Base-by-base conservation (phyloP, 2,888 invertebrate species). In the Lucinisca nassula region DNA sequence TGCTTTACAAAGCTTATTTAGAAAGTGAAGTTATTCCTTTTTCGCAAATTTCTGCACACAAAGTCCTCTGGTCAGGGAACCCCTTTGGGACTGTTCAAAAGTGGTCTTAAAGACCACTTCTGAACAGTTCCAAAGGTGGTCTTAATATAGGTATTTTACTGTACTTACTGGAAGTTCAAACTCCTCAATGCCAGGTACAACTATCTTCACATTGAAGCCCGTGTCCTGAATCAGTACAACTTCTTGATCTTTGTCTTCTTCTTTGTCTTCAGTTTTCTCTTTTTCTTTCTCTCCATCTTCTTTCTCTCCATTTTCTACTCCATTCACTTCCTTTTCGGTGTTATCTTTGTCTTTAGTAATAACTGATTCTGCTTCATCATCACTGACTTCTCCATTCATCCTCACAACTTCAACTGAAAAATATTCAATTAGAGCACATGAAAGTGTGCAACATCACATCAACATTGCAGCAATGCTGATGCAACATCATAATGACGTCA, bases 141-240 rank as follows among this genome's bases (percentile, higher is more conserved):
- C n/a, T n/a, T n/a, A n/a, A n/a, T n/a, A n/a, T n/a, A n/a, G n/a
- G n/a, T n/a, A n/a, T n/a, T n/a, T n/a, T n/a, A n/a, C n/a, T n/a
- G n/a, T n/a, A 89, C 94, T 95, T 96, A 98, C 98, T 97, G 99
- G 99, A 94, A 99, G 98, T 94, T 99, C 99, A 95, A 99, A 98
- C 0, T 98, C 97, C 93, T 99, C 99, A 14, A 98, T 97, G 0
- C 98, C 98, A 14, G 99, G 99, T 94, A 98, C 98, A 84, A 98
- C 97, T 94, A 99, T 98, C 97, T 98, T 98, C n/a, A 99, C 98
- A 79, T 98, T 98, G 95, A 96, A 96, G 6, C 95, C 95, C 17
- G 95, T 95, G 79, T 96, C 96, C 89, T 96, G 95, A 45, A 96
- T 95, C 40, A 96, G 90, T 0, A 96, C 93, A 38, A 95, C 92